Evolutionary conservation across 2,113 vertebrate genomes (phyloP).

Genomic region (Stegastes partitus): DNA sequence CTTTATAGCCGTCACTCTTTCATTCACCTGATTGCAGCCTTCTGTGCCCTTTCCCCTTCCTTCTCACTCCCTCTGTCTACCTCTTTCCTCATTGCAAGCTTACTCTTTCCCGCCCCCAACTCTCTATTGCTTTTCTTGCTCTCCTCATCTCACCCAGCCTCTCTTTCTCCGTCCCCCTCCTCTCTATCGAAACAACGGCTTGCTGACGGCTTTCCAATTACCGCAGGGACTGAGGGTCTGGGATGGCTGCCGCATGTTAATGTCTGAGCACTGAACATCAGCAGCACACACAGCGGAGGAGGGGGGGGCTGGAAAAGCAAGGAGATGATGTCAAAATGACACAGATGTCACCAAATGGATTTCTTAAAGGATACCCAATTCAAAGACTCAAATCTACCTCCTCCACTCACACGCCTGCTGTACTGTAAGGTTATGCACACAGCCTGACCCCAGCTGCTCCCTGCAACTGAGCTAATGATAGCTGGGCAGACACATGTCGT

Average conservation of each 20-base stretch:
- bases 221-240: constrained; percentile 72
- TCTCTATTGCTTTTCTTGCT: constrained; percentile 51
- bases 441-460: constrained; percentile 22
- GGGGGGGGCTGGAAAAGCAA: constrained; percentile 21
- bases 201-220: constrained; percentile 86
- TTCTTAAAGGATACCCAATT: constrained; percentile 13
- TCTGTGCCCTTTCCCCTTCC: constrained; percentile 33
- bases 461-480: constrained; percentile 8
- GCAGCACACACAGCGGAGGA: constrained; percentile 29
- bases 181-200: constrained; percentile 72
- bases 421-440: constrained; percentile 18
- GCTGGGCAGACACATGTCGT: constrained; percentile 1
- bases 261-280: constrained; percentile 62
- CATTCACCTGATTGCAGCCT: constrained; percentile 38
- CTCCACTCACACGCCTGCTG: neutral
- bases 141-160: constrained; percentile 31
- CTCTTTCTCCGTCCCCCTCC: constrained; percentile 42
- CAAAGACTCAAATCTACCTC: constrained; percentile 7
- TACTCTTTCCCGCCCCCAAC: constrained; percentile 31
- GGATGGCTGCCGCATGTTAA: constrained; percentile 82
- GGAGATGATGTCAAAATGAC: constrained; percentile 38
- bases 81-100: constrained; percentile 29
- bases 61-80: constrained; percentile 15
- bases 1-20: constrained; percentile 44
- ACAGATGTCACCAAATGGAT: constrained; percentile 3